A percentile compares a stretch with the other conserved stretches of the same genome.
Evolutionary conservation across 2,797 vertebrate genomes (phyloP).

Genomic region (Ataeniobius toweri): DNA sequence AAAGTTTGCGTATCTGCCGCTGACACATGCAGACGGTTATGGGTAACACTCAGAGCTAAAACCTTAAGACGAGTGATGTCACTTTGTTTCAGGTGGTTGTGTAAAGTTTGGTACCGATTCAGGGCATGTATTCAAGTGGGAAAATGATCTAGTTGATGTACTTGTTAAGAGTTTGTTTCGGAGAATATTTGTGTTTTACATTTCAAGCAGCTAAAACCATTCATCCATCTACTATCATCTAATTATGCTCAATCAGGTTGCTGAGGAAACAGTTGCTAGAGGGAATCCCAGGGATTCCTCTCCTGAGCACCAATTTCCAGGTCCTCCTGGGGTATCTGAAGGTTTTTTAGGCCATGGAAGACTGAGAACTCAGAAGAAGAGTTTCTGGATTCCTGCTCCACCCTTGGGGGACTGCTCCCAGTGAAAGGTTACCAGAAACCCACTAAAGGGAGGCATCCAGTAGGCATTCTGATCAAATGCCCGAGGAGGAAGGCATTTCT

Average conservation of each 20-base stretch:
- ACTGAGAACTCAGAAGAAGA: no score
- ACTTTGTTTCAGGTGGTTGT: background rate
- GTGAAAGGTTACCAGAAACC: no score
- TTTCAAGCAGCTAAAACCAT: background rate
- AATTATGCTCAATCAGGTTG: no score
- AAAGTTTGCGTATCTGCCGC: background rate
- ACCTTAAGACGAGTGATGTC: background rate
- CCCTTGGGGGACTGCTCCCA: no score
- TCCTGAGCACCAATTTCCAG: background rate
- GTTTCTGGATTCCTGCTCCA: no score
- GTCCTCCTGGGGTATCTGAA: no score
- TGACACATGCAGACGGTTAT: background rate
- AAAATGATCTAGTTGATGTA: background rate
- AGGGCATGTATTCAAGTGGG: background rate
- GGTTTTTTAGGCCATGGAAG: no score
- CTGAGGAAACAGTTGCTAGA: background rate
- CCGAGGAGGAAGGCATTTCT: no score
- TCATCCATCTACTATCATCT: background rate
- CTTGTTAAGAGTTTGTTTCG: background rate
- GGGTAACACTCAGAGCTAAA: background rate
- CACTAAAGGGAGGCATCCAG: no score
- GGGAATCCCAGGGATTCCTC: background rate
- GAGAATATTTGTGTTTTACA: background rate
- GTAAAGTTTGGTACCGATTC: background rate
- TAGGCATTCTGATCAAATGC: no score